Evolutionary conservation across 2,113 vertebrate species (phyloP).

Genomic region (Sceloporus undulatus): DNA sequence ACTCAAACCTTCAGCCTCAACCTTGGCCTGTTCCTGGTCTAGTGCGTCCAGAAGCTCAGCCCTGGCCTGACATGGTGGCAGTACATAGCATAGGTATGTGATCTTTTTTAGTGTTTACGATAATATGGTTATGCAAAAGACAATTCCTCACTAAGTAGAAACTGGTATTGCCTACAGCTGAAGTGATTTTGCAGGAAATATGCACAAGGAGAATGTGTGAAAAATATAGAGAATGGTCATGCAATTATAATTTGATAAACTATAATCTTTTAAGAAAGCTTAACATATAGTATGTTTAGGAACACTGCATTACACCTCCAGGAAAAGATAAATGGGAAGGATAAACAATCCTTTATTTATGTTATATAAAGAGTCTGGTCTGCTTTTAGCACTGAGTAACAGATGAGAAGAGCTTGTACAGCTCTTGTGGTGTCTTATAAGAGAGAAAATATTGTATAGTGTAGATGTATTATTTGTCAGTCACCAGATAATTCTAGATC

Average conservation of each 20-base stretch:
- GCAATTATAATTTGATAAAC: not conserved
- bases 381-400: too few relatives aligned
- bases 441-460: not conserved
- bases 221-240: not conserved
- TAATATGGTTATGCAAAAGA: not conserved
- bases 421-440: too few relatives aligned
- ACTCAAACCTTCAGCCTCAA: not conserved
- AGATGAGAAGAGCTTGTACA: too few relatives aligned
- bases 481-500: not conserved
- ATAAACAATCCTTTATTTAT: too few relatives aligned
- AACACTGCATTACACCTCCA: not conserved
- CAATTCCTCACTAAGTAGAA: not conserved
- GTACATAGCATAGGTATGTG: slow-evolving; percentile 33
- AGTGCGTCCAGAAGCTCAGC: not conserved
- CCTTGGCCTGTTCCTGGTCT: not conserved
- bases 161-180: not conserved
- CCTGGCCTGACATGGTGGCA: not conserved
- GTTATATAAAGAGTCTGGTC: too few relatives aligned
- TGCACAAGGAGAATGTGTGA: not conserved
- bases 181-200: not conserved
- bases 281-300: not conserved
- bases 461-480: not conserved
- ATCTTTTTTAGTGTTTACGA: not conserved
- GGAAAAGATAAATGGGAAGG: too few relatives aligned
- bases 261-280: not conserved